Conservation (phyloP, 2,113 vertebrate genomes). For the Thunnus maccoyii region DNA sequence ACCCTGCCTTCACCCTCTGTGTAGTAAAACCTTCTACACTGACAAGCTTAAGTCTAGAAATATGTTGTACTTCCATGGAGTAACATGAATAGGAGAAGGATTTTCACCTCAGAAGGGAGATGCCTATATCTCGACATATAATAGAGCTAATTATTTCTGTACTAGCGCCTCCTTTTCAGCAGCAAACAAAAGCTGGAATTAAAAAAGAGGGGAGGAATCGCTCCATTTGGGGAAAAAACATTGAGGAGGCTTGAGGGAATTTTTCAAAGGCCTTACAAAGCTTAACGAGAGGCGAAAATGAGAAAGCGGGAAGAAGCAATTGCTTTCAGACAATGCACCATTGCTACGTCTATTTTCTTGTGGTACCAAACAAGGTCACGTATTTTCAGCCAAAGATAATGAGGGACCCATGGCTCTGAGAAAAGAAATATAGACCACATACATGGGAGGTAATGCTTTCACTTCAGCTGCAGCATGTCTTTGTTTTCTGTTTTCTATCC, state of each 20-base stretch:
- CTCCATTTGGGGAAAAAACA: conserved; percentile 34
- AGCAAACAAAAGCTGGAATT: conserved; percentile 69
- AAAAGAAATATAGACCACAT: conserved; percentile 55
- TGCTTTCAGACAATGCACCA: conserved; percentile 80
- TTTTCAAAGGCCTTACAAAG: conserved; percentile 75
- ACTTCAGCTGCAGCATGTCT: conserved; percentile 31
- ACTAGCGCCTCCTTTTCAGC: conserved; percentile 66
- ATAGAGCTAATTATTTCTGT: conserved; percentile 76
- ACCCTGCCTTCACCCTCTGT: neutral
- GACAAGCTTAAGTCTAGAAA: conserved; percentile 14
- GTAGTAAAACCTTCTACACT: conserved; percentile 8
- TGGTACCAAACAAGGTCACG: conserved; percentile 67
- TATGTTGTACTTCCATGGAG: conserved; percentile 31
- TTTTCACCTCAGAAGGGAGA: conserved; percentile 59
- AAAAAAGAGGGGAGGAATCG: conserved; percentile 52
- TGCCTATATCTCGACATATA: conserved; percentile 60
- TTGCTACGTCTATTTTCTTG: conserved; percentile 72
- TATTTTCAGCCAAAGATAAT: conserved; percentile 68
- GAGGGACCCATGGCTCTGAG: conserved; percentile 44
- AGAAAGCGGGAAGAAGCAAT: conserved; percentile 80
- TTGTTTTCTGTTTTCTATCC: conserved; percentile 40
- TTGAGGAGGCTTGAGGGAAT: conserved; percentile 77
- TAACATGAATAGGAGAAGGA: conserved; percentile 29
- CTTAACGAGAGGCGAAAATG: conserved; percentile 73
- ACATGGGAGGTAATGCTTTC: conserved; percentile 13